These are phyloP conservation scores for Phania funesta DNA, from an alignment of 2,888 invertebrate species.

Conservation along the genomic window DNA sequence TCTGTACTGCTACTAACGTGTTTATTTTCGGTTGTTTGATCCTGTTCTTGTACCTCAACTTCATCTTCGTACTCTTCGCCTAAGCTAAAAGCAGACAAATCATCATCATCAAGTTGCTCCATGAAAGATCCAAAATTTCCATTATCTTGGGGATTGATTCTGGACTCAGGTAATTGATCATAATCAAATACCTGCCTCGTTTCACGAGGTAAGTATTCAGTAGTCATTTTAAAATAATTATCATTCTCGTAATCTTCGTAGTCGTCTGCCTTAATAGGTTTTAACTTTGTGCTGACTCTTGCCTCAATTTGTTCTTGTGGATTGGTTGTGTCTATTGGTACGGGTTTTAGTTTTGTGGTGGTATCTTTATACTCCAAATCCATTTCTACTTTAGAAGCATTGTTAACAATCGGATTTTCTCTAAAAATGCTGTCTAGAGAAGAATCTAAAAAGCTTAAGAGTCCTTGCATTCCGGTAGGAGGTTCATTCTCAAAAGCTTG, in stretches of 20 bases:
- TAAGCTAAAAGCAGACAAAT: constrained; percentile 61
- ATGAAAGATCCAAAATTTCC: constrained; percentile 48
- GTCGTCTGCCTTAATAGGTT: constrained; percentile 68
- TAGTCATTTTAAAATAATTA: constrained; percentile 68
- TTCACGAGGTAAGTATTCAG: constrained; percentile 74
- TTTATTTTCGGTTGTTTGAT: constrained; percentile 58
- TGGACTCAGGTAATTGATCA: constrained; percentile 78
- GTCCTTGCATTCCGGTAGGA: constrained; percentile 74
- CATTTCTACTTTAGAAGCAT: constrained; percentile 21
- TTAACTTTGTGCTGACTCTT: constrained; percentile 72
- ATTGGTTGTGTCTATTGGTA: constrained; percentile 22
- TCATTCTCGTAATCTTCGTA: constrained; percentile 61
- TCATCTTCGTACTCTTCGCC: constrained; percentile 68
- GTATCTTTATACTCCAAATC: constrained; percentile 35
- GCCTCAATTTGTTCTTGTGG: constrained; percentile 58
- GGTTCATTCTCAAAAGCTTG: constrained; percentile 52
- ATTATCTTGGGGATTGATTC: constrained; percentile 59
- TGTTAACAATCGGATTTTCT: constrained; percentile 66
- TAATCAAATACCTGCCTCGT: constrained; percentile 79
- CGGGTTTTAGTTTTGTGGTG: constrained; percentile 67
- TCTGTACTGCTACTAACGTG: constrained; percentile 73
- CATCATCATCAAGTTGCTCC: constrained; percentile 62
- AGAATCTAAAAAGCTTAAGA: constrained; percentile 77
- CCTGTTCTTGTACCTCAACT: constrained; percentile 27
- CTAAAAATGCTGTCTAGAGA: constrained; percentile 76